These are phyloP conservation scores for Lycaena phlaeas DNA, from an alignment of 2,888 invertebrate species.

Conservation along the genomic window DNA sequence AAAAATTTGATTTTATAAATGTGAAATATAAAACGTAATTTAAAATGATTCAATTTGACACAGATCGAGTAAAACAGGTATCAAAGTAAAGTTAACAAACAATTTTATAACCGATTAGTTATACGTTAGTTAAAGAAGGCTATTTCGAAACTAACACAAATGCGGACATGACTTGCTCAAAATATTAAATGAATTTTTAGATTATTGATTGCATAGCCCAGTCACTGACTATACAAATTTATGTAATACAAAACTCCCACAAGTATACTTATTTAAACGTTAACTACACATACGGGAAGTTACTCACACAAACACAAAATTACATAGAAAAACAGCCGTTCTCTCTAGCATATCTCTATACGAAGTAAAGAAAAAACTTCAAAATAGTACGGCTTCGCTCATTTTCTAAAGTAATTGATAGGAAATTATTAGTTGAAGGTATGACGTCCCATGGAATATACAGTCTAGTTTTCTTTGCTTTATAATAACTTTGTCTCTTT, in stretches of 20 bases:
- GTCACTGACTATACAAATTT: conserved; percentile 52
- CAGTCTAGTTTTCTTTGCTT: conserved; percentile 47
- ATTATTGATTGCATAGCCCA: conserved; percentile 55
- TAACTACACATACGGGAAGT: conserved; percentile 62
- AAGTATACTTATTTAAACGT: conserved; percentile 32
- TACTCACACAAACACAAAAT: conserved; percentile 45
- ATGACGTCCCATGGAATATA: conserved; percentile 36
- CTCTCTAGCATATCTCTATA: conserved; percentile 47
- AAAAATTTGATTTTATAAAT: not conserved
- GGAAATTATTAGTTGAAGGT: conserved; percentile 44
- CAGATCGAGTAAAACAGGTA: not conserved
- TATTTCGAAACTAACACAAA: conserved; percentile 18
- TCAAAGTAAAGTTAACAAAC: conserved; percentile 12
- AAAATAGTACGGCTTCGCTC: conserved; percentile 65
- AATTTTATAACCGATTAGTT: conserved; percentile 20
- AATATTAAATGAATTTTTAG: conserved; percentile 59
- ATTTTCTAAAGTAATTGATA: conserved; percentile 37
- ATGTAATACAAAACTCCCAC: conserved; percentile 54
- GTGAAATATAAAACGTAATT: not conserved
- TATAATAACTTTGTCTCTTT: conserved; percentile 39
- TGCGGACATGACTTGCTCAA: conserved; percentile 33
- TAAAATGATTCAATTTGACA: conserved; percentile 6
- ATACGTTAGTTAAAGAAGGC: conserved; percentile 16
- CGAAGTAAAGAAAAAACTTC: conserved; percentile 62
- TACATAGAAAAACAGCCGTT: conserved; percentile 68